Evolutionary conservation across 2,113 vertebrate genomes (phyloP).

Genomic region (Clinocottus analis): DNA sequence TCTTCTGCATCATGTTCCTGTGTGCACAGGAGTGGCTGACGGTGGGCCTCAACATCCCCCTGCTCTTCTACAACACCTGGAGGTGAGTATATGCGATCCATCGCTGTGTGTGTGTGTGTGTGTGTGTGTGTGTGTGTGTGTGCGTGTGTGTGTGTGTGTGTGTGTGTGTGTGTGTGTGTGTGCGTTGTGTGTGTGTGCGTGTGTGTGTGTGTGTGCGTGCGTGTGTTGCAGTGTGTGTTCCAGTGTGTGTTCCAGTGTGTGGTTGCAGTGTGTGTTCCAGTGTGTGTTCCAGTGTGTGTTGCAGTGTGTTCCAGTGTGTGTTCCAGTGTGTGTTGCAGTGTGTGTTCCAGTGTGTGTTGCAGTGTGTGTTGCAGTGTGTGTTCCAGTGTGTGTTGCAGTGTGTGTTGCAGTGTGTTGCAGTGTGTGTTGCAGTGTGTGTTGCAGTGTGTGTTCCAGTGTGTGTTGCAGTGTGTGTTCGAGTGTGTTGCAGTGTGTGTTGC

Average conservation of each 20-base stretch:
- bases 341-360: no score
- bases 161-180: no score
- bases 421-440: not conserved
- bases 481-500: not conserved
- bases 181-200: not conserved
- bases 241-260: not conserved
- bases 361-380: no score
- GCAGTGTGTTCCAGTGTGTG: not conserved
- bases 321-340: no score
- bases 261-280: not conserved
- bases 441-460: not conserved
- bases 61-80: constrained; percentile 98
- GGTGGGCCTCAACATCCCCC: constrained; percentile 93
- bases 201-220: not conserved
- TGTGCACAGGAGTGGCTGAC: constrained; percentile 98
- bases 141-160: not conserved
- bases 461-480: not conserved
- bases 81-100: constrained; percentile 85
- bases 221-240: not conserved
- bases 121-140: not conserved
- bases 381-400: not conserved
- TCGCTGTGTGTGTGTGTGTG: rapidly evolving
- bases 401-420: not conserved
- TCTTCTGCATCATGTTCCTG: constrained; percentile 99
- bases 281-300: not conserved